Conservation (phyloP, 2,797 vertebrate genomes). For the Psittacula derbiana region DNA sequence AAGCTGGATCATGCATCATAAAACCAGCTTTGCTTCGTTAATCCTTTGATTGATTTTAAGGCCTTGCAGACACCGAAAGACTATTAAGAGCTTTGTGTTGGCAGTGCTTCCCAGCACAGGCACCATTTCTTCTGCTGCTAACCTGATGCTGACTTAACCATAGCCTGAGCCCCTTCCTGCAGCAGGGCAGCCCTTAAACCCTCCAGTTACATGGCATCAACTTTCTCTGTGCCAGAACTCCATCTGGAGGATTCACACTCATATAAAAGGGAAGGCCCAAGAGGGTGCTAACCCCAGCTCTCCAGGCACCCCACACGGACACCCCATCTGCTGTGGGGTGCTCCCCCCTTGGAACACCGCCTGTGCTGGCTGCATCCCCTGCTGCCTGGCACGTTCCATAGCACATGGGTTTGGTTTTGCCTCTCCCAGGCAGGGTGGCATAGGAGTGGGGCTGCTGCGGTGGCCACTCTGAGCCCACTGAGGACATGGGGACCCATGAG, state of each 20-base stretch:
- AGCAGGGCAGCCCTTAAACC: neutral
- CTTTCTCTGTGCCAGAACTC: neutral
- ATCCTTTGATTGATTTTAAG: constrained; percentile 66
- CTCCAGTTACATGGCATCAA: neutral
- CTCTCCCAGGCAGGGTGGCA: accelerated
- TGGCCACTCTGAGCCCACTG: neutral
- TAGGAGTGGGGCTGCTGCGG: neutral
- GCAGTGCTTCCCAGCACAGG: neutral
- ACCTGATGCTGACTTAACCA: neutral
- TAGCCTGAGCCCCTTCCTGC: neutral
- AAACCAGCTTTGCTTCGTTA: constrained; percentile 60
- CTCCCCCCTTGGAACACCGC: neutral
- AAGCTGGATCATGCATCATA: constrained; percentile 43
- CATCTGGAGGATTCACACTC: neutral
- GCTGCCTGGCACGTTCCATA: neutral
- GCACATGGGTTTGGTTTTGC: neutral
- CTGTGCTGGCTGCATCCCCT: accelerated
- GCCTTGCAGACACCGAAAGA: constrained; percentile 28
- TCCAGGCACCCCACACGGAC: neutral
- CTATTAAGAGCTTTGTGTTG: constrained; percentile 63
- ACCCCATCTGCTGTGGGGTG: accelerated
- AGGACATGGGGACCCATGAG: accelerated
- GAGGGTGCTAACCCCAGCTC: neutral
- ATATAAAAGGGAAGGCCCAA: accelerated
- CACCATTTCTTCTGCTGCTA: neutral